A percentile compares a stretch with the other conserved stretches of the same genome.
Conservation (phyloP, 2,113 vertebrate genomes). For the Anthoscopus minutus region DNA sequence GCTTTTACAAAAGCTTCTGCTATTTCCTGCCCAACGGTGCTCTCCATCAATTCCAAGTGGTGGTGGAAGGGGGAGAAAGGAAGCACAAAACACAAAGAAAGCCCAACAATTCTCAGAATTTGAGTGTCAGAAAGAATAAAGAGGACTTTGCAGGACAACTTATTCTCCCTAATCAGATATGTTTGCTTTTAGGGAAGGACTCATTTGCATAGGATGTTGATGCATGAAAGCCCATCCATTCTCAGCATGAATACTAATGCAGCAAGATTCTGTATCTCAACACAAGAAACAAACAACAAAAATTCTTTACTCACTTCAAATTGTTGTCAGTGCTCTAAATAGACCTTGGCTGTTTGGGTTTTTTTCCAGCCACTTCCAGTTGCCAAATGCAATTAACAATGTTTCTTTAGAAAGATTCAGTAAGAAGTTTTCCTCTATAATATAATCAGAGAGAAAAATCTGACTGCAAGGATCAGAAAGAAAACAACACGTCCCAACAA, state of each 20-base stretch:
- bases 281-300: neutral
- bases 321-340: neutral
- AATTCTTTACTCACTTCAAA: neutral
- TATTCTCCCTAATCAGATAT: slow-evolving; percentile 14
- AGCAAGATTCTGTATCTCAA: neutral
- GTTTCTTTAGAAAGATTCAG: neutral
- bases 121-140: neutral
- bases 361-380: neutral
- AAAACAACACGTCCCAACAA: neutral
- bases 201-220: slow-evolving; percentile 49
- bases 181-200: neutral
- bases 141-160: neutral
- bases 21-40: slow-evolving; percentile 6
- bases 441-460: neutral
- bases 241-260: slow-evolving; percentile 38
- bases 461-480: neutral
- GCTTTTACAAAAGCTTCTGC: slow-evolving; percentile 30
- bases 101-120: neutral
- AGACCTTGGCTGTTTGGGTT: neutral
- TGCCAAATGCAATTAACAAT: neutral
- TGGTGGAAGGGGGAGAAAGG: neutral
- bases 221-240: slow-evolving; percentile 16
- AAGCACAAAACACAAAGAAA: neutral
- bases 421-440: neutral
- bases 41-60: neutral